These are phyloP conservation scores for Pachymerium ferrugineum DNA, from an alignment of 2,888 invertebrate genomes.

Conservation along the genomic window DNA sequence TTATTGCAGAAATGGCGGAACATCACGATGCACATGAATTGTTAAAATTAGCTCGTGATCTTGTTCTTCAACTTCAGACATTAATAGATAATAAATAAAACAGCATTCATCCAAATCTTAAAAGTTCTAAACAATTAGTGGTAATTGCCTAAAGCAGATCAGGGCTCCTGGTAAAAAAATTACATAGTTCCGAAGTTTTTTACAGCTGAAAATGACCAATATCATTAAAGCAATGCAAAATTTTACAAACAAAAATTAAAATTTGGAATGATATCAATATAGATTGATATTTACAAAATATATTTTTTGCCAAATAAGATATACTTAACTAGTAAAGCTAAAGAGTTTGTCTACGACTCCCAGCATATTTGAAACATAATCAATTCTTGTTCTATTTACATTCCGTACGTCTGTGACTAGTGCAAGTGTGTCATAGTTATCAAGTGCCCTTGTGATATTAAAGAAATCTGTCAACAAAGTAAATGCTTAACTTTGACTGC, in stretches of 20 bases:
- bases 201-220: background rate
- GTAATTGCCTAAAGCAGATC: no score
- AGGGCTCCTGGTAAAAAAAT: no score
- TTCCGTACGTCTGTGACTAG: background rate
- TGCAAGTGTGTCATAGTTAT: conserved; percentile 2
- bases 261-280: background rate
- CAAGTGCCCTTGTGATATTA: conserved; percentile 12
- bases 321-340: background rate
- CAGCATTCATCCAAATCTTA: background rate
- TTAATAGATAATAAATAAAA: conserved; percentile 82
- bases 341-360: no score
- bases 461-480: background rate
- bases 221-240: conserved; percentile 20
- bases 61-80: conserved; percentile 82
- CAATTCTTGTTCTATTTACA: background rate
- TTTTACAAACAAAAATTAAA: no score
- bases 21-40: conserved; percentile 80
- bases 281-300: conserved; percentile 21
- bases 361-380: background rate
- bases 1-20: conserved; percentile 85
- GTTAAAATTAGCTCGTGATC: conserved; percentile 72
- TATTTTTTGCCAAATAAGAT: background rate
- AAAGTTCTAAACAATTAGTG: background rate
- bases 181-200: background rate
- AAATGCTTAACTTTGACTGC: background rate